phyloP scores from a whole-genome alignment of 2,888 invertebrate species.

The Periphyllus acericola region DNA sequence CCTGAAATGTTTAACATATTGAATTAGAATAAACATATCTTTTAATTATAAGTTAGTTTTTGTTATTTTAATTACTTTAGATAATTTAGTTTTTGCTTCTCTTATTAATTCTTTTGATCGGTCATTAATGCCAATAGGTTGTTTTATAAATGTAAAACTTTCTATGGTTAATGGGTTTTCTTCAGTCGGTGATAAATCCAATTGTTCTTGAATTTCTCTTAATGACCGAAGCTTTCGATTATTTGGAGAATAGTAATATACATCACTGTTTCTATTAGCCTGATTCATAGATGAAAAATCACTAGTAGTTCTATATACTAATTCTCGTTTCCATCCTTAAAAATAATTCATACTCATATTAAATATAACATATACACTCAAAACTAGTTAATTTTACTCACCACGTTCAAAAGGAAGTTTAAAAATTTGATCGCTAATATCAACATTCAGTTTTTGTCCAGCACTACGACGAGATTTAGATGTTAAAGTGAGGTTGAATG shows the following conservation, averaged over 20 bases:
- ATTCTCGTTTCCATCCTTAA: conserved; percentile 81
- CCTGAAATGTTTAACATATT: too few species aligned
- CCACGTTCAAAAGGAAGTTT: conserved; percentile 55
- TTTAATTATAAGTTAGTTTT: too few species aligned
- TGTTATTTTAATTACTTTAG: conserved; percentile 38
- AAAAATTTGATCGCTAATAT: conserved; percentile 38
- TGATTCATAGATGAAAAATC: conserved; percentile 67
- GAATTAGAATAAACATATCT: too few species aligned
- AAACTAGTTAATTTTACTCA: conserved; percentile 34
- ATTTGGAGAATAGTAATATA: conserved; percentile 83
- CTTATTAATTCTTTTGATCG: conserved; percentile 82
- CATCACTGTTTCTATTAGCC: conserved; percentile 76
- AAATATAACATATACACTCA: neutral
- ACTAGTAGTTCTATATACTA: conserved; percentile 76
- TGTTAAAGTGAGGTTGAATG: conserved; percentile 25
- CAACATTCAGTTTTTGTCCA: conserved; percentile 6
- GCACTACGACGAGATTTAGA: conserved; percentile 2
- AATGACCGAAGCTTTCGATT: conserved; percentile 84
- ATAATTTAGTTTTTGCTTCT: conserved; percentile 69
- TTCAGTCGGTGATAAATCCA: conserved; percentile 64
- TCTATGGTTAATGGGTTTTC: conserved; percentile 76
- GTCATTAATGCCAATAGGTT: conserved; percentile 78
- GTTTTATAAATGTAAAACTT: conserved; percentile 86
- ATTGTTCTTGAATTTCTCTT: conserved; percentile 74
- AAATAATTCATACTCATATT: neutral